Conservation (phyloP, 2,113 vertebrate genomes). For the Okapia johnstoni region DNA sequence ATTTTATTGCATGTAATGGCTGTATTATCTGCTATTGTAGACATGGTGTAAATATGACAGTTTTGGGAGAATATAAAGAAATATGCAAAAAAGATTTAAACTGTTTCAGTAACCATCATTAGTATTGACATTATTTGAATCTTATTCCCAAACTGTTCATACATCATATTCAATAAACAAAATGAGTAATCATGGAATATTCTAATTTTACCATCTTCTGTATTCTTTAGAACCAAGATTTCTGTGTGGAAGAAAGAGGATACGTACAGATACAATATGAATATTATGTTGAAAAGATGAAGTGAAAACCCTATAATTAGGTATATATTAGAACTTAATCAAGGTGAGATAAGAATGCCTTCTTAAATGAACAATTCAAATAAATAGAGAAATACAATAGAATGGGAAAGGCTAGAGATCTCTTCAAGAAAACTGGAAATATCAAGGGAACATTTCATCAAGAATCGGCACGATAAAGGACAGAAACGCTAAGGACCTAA, state of each 20-base stretch:
- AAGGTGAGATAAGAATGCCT: background rate
- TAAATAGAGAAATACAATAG: background rate
- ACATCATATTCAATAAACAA: background rate
- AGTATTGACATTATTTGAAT: background rate
- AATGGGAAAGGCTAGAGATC: background rate
- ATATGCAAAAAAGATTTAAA: background rate
- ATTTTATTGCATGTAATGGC: background rate
- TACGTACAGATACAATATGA: background rate
- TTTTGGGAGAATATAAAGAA: background rate
- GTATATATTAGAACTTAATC: background rate
- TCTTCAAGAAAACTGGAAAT: background rate
- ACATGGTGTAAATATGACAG: background rate
- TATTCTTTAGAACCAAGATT: background rate
- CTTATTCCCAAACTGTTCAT: background rate
- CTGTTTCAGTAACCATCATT: background rate
- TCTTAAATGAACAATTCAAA: background rate
- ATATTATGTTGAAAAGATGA: background rate
- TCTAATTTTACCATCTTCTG: background rate
- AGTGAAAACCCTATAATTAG: background rate
- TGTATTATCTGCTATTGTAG: background rate
- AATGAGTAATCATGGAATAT: background rate
- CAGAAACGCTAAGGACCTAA: background rate
- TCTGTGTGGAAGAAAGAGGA: background rate
- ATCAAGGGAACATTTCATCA: background rate
- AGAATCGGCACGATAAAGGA: fast-evolving